These are phyloP conservation scores for Archilochus colubris DNA, from an alignment of 2,113 vertebrate species.

Conservation along the genomic window DNA sequence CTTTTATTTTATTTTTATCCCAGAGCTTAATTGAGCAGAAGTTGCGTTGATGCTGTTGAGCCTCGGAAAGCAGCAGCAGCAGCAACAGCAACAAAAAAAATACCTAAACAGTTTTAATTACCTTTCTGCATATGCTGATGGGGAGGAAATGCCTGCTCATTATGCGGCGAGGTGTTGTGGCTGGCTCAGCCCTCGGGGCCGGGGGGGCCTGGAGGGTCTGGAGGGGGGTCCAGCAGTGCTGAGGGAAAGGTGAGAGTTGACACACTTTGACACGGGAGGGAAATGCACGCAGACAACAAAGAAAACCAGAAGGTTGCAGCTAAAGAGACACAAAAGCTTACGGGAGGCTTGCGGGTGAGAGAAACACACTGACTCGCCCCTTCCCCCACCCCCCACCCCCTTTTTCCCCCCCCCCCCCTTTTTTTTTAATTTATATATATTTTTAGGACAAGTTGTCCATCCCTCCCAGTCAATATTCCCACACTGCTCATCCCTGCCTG, in stretches of 20 bases:
- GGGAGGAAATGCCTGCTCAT: constrained; percentile 30
- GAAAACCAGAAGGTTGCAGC: constrained; percentile 54
- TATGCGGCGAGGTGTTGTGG: constrained; percentile 50
- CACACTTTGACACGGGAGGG: constrained; percentile 73
- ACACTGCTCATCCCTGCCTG: not conserved
- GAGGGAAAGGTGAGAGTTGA: constrained; percentile 65
- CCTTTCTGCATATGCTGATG: constrained; percentile 49
- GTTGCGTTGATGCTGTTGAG: constrained; percentile 65
- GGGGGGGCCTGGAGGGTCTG: constrained; percentile 7
- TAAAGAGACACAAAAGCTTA: constrained; percentile 67
- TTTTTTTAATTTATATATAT: not conserved
- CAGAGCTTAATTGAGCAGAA: constrained; percentile 74
- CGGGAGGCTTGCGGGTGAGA: constrained; percentile 22
- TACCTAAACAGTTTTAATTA: constrained; percentile 73
- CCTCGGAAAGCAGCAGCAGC: constrained; percentile 44
- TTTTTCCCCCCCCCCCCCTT: not conserved
- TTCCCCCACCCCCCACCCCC: too few species aligned
- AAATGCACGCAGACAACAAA: constrained; percentile 74
- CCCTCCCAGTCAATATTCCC: not conserved
- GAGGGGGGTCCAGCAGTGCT: constrained; percentile 15
- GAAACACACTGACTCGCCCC: not conserved
- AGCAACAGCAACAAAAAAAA: not conserved
- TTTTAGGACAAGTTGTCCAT: constrained; percentile 19
- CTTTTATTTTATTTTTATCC: constrained; percentile 18
- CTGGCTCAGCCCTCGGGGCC: not conserved